Evolutionary conservation across 53 echinoderm and acorn worm genomes (phyloP), one percentile per base, ranked within the genome.

Genomic region (Actinopyga echinites): DNA sequence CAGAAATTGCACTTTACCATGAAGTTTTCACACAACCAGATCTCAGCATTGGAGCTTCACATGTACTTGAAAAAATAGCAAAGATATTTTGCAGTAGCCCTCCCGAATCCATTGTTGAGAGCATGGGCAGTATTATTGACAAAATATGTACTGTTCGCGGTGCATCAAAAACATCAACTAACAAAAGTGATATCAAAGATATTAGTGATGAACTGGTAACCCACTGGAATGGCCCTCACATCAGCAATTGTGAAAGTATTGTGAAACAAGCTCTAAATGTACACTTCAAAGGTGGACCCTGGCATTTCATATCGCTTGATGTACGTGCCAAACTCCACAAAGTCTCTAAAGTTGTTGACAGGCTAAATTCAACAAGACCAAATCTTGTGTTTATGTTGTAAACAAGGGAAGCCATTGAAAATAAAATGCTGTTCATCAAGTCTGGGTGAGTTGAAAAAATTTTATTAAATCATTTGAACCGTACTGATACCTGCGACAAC

Each of bases 161-260:
- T 23, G 65, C 65, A 8, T 36, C 43, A 19, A 83, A 83, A 30
- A 30, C 65, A 29, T 65, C 83, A 8, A 83, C 66, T 26, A 65
- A 64, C 65, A 83, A 36, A 26, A 19, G 24, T 25, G 75, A 80
- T 32, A 57, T 80, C 20, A 80, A 80, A 22, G 57, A 80, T 22
- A 58, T 80, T 3, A 80, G 80, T 36, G 35, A 80, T 2, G 57
- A 80, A 30, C 60, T 80, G n/a, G 30, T 58, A 25, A 59, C 56
- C n/a, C 80, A 80, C 23, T 58, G 80, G 80, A 80, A 80, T 80
- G 80, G 80, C 8, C 80, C 58, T 8, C 59, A 24, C n/a, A 80
- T 80, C 11, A 80, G 20, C 32, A 20, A 58, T 57, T 67, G 68
- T 31, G 31, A 78, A 43, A 26, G 25, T 53, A 53, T 78, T 31